Base-by-base conservation (phyloP, 2,113 vertebrate species). In the Corythoichthys haematopterus region DNA sequence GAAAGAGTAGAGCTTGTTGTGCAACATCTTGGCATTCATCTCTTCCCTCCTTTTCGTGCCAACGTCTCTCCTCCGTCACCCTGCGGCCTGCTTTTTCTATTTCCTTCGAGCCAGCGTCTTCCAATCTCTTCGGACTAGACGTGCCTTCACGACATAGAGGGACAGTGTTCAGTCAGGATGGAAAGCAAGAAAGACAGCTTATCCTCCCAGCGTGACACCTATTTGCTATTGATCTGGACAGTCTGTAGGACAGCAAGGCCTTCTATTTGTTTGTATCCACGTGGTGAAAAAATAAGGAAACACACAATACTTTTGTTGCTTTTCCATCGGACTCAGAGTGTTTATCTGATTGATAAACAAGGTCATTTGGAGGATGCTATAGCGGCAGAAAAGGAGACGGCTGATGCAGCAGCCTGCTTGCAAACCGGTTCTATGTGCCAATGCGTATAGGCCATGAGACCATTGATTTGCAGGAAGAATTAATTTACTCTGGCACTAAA, bases 1-100 rank as follows among this genome's bases (percentile, higher is more conserved):
- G 87, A 88, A 79, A 84, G 85, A 85, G 83, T 82, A 73, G 60
- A 60, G 83, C 71, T 85, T 83, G 85, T 87, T 87, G 88, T 86
- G 88, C 80, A 87, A 89, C 88, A 83, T 86, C 80, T 85, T 89
- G 86, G 85, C 88, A 75, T 64, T 76, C 64, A 8, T 57, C 74
- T 83, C 85, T 84, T 84, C 84, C 80, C 79, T 84, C 75, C 55
- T 86, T 79, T 86, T 67, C 45, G 77, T 85, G 86, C 85, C 86
- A 87, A 84, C 77, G 69, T 86, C 80, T 84, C 71, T 76, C 76
- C 80, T 80, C 82, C 55, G 63, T 70, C 80, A 73, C 74, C 77
- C 69, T 78, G 66, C 78, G 68, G 75, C 74, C 82, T 78, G 64
- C 15, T 75, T 82, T 68, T 58, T 80, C 69, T 69, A 66, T 84